Percentiles rank a stretch among this genome's conserved stretches.
phyloP scores from a whole-genome alignment of 2,888 invertebrate genomes.

The Torymus aiolomorphi region DNA sequence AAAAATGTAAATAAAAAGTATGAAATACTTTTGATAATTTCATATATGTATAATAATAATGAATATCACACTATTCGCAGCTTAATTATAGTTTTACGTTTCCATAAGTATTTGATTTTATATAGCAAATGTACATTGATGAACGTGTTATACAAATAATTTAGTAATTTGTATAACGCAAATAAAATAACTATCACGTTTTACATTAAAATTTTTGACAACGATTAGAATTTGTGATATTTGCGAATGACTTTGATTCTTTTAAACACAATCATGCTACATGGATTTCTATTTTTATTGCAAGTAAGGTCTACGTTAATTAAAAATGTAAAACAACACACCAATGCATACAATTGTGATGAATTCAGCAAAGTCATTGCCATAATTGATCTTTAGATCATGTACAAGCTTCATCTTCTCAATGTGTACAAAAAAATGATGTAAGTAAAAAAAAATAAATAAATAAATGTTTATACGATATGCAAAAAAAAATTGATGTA shows the following conservation, averaged over 20 bases:
- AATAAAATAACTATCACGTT: too few species aligned
- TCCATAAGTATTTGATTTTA: not conserved
- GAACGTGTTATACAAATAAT: too few species aligned
- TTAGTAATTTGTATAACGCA: too few species aligned
- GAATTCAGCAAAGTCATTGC: slow-evolving; percentile 44
- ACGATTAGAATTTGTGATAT: too few species aligned
- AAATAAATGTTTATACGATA: slow-evolving; percentile 48
- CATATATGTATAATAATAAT: slow-evolving; percentile 23
- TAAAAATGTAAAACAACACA: slow-evolving; percentile 28
- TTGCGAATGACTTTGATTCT: too few species aligned
- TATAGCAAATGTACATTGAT: too few species aligned
- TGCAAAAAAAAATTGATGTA: not conserved
- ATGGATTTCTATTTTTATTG: slow-evolving; percentile 3
- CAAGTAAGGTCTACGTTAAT: slow-evolving; percentile 34
- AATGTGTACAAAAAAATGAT: slow-evolving; percentile 35
- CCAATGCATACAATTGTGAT: slow-evolving; percentile 34
- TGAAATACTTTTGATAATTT: slow-evolving; percentile 26
- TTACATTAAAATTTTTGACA: too few species aligned
- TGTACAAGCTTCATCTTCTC: slow-evolving; percentile 31
- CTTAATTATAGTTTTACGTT: slow-evolving; percentile 12
- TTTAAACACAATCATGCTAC: too few species aligned
- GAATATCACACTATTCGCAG: not conserved
- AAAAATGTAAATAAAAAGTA: slow-evolving; percentile 27
- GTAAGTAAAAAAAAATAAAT: slow-evolving; percentile 13
- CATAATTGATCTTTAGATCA: slow-evolving; percentile 28